Base-by-base conservation (phyloP, 2,888 invertebrate genomes). In the Brachylomia viminalis region DNA sequence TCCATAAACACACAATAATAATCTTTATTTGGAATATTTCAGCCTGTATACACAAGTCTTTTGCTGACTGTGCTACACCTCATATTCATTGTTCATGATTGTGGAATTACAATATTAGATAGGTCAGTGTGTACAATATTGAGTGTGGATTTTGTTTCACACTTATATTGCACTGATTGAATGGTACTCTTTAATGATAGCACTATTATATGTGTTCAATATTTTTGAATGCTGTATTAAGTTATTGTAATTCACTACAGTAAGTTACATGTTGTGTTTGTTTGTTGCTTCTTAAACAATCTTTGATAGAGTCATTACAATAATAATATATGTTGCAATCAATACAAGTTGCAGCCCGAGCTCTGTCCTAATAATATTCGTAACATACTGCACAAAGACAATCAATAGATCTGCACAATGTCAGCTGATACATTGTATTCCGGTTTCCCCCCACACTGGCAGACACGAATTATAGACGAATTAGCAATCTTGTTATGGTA, bases 401-500 rank as follows among this genome's bases (percentile, higher is more conserved):
- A 23, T 33, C 3, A 30, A 30, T 45, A 47, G 11, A 65, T 77
- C 27, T 56, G 27, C 27, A 27, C 7, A 27, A 56, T 30, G 30
- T 27, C 77, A 77, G 30, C 27, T 69, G 33, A 59, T 33, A 10
- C 20, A 42, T 56, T 42, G 47, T 42, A 42, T n/a, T 49, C 13
- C 5, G 2, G 27, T 23, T 45, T 27, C 11, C 30, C 30, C 15
- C 17, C 0, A 23, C 38, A 38, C 49, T 1, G n/a, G 20, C n/a
- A 30, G 15, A n/a, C 58, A 13, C 17, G 23, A 58, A 27, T 67
- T 45, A 79, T 79, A 77, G 23, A 45, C 17, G 17, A 52, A 69
- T 77, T n/a, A 68, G 27, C 33, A 70, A 52, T 54, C 17, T 17
- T 79, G 59, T 77, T 76, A 52, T 78, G 59, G 69, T 69, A 68